Percentiles rank a stretch among this genome's conserved stretches.
These are phyloP conservation scores for Hirtodrosophila alboralis DNA, from an alignment of 2,888 invertebrate species.

Conservation along the genomic window DNA sequence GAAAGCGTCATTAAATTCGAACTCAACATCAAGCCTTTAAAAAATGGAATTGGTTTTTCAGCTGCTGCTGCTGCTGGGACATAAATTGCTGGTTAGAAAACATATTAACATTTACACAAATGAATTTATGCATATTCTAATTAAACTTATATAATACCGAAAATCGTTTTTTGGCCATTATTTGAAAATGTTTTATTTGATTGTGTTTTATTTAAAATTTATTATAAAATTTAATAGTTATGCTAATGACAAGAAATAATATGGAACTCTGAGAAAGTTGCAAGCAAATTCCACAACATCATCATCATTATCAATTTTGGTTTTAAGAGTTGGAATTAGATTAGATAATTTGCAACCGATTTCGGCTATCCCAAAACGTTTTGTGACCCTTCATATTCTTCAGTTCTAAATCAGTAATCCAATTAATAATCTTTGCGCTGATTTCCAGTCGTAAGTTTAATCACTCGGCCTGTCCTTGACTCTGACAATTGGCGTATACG, in stretches of 20 bases:
- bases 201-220: conserved; percentile 14
- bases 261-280: conserved; percentile 62
- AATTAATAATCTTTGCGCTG: no score
- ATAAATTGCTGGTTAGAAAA: conserved; percentile 5
- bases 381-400: no score
- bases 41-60: neutral
- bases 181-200: conserved; percentile 1
- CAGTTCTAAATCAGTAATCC: no score
- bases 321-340: no score
- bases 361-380: no score
- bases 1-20: conserved; percentile 48
- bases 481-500: conserved; percentile 5
- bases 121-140: no score
- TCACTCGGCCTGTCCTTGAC: conserved; percentile 15
- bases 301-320: conserved; percentile 15
- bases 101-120: no score
- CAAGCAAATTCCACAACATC: conserved; percentile 8
- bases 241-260: conserved; percentile 46
- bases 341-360: no score
- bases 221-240: conserved; percentile 55
- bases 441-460: no score
- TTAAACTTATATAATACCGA: conserved; percentile 4
- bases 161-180: conserved; percentile 1
- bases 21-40: conserved; percentile 15
- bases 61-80: neutral